A percentile compares a stretch with the other conserved stretches of the same genome.
Evolutionary conservation across 2,888 invertebrate genomes (phyloP).

Genomic region (Trypoxylon attenuatum): DNA sequence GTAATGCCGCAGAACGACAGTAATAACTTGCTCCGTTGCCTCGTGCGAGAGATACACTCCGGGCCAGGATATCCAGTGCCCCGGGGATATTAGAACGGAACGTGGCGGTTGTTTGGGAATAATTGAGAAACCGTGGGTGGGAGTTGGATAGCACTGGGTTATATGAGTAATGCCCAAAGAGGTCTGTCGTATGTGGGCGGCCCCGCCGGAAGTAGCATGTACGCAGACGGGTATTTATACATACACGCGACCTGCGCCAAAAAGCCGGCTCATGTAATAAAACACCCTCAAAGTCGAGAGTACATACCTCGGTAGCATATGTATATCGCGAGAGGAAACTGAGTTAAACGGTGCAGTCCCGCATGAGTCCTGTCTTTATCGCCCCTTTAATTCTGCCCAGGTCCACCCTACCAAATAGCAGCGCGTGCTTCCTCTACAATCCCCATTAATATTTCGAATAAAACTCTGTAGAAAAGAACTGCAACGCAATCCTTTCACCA

Average conservation of each 20-base stretch:
- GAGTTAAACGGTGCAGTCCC: neutral
- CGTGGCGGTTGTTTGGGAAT: conserved; percentile 63
- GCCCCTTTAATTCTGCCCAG: neutral
- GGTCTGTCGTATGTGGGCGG: neutral
- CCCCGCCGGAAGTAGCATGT: neutral
- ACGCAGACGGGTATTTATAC: neutral
- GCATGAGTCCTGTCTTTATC: neutral
- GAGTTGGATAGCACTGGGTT: conserved; percentile 37
- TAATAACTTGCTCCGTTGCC: conserved; percentile 51
- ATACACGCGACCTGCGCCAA: neutral
- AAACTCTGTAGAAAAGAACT: neutral
- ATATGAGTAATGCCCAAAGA: conserved; percentile 50
- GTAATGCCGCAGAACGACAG: conserved; percentile 46
- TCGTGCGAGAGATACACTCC: conserved; percentile 15
- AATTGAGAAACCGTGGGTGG: conserved; percentile 58
- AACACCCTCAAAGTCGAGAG: neutral
- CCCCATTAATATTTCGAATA: too few relatives aligned
- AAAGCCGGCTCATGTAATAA: neutral
- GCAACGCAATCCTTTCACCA: neutral
- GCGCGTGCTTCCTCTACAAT: too few relatives aligned
- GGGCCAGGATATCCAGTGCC: conserved; percentile 36
- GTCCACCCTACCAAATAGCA: too few relatives aligned
- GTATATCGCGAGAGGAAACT: neutral
- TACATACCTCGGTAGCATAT: neutral
- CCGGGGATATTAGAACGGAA: conserved; percentile 58